phyloP scores from a whole-genome alignment of 92 coral and sea anemone species.

The Plumapathes pennacea region DNA sequence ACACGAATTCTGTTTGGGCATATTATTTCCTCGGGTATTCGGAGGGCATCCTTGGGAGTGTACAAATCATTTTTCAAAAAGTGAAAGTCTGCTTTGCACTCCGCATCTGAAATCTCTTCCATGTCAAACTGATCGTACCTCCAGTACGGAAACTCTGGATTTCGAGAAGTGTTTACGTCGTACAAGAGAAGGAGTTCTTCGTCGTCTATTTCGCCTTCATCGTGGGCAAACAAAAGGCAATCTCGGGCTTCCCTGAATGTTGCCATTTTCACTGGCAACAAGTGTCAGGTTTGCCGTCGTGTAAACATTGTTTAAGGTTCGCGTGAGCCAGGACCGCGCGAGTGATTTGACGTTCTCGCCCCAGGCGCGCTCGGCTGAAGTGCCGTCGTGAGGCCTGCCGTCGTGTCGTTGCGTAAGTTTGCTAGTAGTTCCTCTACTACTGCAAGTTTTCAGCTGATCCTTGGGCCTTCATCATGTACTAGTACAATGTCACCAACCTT shows the following conservation, averaged over 20 bases:
- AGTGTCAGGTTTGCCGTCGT: too few relatives aligned
- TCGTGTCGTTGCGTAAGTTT: too few relatives aligned
- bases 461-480: slow-evolving; percentile 11
- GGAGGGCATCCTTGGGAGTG: slow-evolving; percentile 32
- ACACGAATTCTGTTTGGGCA: slow-evolving; percentile 31
- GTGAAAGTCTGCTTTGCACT: slow-evolving; percentile 54
- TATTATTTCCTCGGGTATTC: slow-evolving; percentile 35
- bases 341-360: too few relatives aligned
- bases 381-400: too few relatives aligned
- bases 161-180: slow-evolving; percentile 37
- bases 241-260: slow-evolving; percentile 23
- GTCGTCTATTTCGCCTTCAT: slow-evolving; percentile 12
- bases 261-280: too few relatives aligned
- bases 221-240: slow-evolving; percentile 14
- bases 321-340: too few relatives aligned
- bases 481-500: slow-evolving; percentile 6
- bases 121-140: slow-evolving; percentile 51
- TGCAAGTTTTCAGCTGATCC: slow-evolving; percentile 9
- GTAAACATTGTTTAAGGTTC: too few relatives aligned
- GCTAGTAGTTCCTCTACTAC: slow-evolving; percentile 2
- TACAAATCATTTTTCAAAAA: slow-evolving; percentile 50
- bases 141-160: slow-evolving; percentile 63
- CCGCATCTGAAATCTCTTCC: slow-evolving; percentile 46
- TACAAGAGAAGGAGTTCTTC: slow-evolving; percentile 33
- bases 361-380: too few relatives aligned